phyloP scores from a whole-genome alignment of 2,888 invertebrate species.

The Iselma pallidipennis region DNA sequence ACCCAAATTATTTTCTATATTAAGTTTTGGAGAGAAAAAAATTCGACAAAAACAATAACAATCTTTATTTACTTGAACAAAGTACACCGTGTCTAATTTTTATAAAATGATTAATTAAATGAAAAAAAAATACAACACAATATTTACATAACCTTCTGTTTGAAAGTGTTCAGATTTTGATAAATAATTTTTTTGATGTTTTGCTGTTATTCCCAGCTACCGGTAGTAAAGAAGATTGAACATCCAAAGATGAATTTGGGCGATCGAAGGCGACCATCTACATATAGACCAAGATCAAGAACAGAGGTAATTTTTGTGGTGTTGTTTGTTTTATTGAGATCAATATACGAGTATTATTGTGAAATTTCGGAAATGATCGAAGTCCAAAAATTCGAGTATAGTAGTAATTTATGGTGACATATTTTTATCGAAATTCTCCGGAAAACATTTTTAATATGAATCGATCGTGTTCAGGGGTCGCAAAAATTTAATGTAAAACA shows the following conservation, averaged over 20 bases:
- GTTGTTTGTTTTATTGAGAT: neutral
- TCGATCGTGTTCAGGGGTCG: too few species aligned
- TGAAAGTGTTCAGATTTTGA: neutral
- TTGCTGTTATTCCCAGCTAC: constrained; percentile 42
- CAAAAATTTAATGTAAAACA: too few species aligned
- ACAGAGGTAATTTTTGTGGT: constrained; percentile 46
- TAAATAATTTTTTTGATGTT: neutral
- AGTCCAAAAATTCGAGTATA: neutral
- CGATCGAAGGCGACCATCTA: constrained; percentile 45
- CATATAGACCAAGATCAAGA: constrained; percentile 52
- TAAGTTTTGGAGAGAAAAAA: too few species aligned
- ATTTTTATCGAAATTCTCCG: neutral
- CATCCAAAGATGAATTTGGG: constrained; percentile 46
- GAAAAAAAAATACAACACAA: neutral
- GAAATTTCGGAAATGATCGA: neutral
- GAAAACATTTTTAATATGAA: neutral
- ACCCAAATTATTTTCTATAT: constrained; percentile 11
- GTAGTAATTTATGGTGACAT: neutral
- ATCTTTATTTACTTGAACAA: too few species aligned
- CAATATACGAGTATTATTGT: too few species aligned
- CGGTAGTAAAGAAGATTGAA: constrained; percentile 48
- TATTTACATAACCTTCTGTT: neutral
- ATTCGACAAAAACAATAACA: neutral
- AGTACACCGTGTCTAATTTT: too few species aligned
- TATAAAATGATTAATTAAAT: neutral